Percentiles rank a stretch among this genome's conserved stretches.
phyloP scores from a whole-genome alignment of 2,888 invertebrate species.

The Drosophila siamana region DNA sequence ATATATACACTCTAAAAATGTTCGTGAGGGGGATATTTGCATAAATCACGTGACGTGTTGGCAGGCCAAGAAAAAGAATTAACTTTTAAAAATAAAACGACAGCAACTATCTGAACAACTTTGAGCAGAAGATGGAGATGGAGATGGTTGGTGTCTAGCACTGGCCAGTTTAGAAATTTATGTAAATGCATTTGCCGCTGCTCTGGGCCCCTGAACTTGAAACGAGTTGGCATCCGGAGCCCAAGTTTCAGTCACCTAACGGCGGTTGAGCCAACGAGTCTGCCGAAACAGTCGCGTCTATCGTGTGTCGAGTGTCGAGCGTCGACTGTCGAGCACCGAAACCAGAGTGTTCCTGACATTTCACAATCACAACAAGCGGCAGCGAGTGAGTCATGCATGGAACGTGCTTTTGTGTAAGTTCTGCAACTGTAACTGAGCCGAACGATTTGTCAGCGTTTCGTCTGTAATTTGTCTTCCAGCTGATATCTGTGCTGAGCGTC shows the following conservation, averaged over 20 bases:
- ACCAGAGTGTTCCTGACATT: slow-evolving; percentile 13
- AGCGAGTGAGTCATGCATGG: slow-evolving; percentile 53
- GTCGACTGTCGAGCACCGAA: slow-evolving; percentile 2
- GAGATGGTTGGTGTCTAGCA: slow-evolving; percentile 36
- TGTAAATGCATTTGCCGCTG: slow-evolving; percentile 66
- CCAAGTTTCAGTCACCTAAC: slow-evolving; percentile 56
- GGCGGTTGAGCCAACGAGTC: slow-evolving; percentile 61
- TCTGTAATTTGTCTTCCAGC: slow-evolving; percentile 60
- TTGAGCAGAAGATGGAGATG: slow-evolving; percentile 30
- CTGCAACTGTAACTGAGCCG: neutral
- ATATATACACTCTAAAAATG: slow-evolving; percentile 1
- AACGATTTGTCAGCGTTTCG: slow-evolving; percentile 36
- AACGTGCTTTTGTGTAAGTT: slow-evolving; percentile 62
- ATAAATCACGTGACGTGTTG: slow-evolving; percentile 70
- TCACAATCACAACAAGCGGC: slow-evolving; percentile 22
- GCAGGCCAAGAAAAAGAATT: slow-evolving; percentile 42
- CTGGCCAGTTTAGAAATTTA: slow-evolving; percentile 68
- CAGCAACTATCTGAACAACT: slow-evolving; percentile 27
- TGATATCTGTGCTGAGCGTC: slow-evolving; percentile 55
- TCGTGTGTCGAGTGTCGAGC: slow-evolving; percentile 9
- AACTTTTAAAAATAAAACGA: slow-evolving; percentile 49
- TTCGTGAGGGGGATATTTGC: slow-evolving; percentile 56
- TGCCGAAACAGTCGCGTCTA: slow-evolving; percentile 32
- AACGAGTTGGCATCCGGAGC: slow-evolving; percentile 46
- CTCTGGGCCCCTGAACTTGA: slow-evolving; percentile 71